Percentiles rank a stretch among this genome's conserved stretches.
Conservation (phyloP, 1,140 invertebrate genomes). For the Drosophila neocordata region DNA sequence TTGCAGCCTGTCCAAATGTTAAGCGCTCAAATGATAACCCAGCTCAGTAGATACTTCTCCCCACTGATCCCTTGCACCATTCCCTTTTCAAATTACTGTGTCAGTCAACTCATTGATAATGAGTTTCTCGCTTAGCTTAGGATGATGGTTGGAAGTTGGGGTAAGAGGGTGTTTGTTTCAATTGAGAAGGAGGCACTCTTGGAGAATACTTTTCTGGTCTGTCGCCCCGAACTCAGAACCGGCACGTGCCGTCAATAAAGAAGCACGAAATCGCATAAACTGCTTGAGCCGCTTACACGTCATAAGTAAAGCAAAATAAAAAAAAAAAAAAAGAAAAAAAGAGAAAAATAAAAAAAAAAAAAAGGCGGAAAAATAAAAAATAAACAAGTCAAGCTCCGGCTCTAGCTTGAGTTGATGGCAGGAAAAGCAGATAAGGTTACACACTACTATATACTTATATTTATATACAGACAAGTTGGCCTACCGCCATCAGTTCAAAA, state of each 20-base stretch:
- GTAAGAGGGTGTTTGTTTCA: not conserved
- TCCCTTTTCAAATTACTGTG: not conserved
- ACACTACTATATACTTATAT: not conserved
- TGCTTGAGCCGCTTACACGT: constrained; percentile 61
- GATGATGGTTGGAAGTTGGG: not conserved
- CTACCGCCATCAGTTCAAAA: constrained; percentile 27
- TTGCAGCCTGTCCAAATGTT: constrained; percentile 23
- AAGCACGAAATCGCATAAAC: constrained; percentile 54
- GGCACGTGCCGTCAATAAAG: constrained; percentile 61
- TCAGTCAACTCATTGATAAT: constrained; percentile 45
- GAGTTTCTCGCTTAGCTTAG: constrained; percentile 26
- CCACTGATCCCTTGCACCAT: not conserved
- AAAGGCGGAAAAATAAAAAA: constrained; percentile 4
- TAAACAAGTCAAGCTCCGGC: not conserved
- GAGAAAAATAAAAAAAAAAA: not conserved
- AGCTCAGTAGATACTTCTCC: not conserved
- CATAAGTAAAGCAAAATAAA: constrained; percentile 37
- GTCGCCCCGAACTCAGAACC: constrained; percentile 7
- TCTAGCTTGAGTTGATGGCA: constrained; percentile 21
- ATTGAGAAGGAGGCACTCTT: constrained; percentile 9
- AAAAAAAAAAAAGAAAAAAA: constrained; percentile 21
- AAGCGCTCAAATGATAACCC: constrained; percentile 37
- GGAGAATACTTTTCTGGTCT: constrained; percentile 27
- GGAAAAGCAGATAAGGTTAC: constrained; percentile 34
- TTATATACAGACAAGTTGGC: constrained; percentile 24